These are phyloP conservation scores for Anhinga anhinga DNA, from an alignment of 2,113 vertebrate genomes.

Conservation along the genomic window DNA sequence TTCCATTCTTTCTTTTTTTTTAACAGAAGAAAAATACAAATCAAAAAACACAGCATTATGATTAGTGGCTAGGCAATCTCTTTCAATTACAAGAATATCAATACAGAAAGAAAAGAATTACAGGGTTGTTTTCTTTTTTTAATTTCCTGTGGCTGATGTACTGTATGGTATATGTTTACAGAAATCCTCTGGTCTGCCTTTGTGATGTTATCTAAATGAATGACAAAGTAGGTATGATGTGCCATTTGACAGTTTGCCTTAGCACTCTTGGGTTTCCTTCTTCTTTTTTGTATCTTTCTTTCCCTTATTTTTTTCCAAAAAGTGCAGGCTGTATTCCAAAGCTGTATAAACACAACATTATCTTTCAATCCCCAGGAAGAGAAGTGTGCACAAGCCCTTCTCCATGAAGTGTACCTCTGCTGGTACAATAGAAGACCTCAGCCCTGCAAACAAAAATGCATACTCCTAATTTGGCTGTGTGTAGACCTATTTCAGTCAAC, in stretches of 20 bases:
- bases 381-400: constrained; percentile 21
- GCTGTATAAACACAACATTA: constrained; percentile 82
- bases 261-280: constrained; percentile 65
- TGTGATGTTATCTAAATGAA: constrained; percentile 76
- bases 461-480: not conserved
- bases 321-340: constrained; percentile 73
- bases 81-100: constrained; percentile 62
- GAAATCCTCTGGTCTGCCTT: constrained; percentile 75
- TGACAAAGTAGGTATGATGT: constrained; percentile 75
- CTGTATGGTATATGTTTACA: constrained; percentile 81
- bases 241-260: constrained; percentile 79
- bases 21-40: constrained; percentile 25
- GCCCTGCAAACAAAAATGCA: not conserved
- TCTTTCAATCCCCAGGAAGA: constrained; percentile 69
- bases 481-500: not conserved
- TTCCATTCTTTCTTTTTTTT: not conserved
- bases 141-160: constrained; percentile 72
- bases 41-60: constrained; percentile 41
- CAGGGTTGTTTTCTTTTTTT: constrained; percentile 75
- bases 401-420: not conserved
- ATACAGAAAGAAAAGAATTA: constrained; percentile 79
- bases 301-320: not conserved
- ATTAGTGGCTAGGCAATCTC: constrained; percentile 65
- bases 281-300: constrained; percentile 28
- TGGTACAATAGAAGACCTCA: not conserved